Conservation (phyloP, 2,797 vertebrate genomes). For the Garrulus glandarius region DNA sequence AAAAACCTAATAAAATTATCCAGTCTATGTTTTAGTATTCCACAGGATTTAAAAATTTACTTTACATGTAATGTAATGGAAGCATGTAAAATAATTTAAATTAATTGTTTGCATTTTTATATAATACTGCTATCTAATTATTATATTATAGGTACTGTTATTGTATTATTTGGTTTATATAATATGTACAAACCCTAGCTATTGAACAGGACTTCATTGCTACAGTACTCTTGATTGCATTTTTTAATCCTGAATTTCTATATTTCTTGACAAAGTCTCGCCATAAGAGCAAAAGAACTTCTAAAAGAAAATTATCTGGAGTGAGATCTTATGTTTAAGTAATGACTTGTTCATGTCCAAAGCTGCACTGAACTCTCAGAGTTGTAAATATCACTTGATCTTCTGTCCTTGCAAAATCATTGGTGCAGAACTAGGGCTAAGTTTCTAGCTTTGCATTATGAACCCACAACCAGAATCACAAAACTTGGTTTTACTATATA, state of each 20-base stretch:
- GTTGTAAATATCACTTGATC: background rate
- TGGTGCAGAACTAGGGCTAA: background rate
- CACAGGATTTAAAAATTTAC: background rate
- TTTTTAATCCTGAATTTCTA: background rate
- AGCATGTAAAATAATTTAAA: background rate
- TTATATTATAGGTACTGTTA: background rate
- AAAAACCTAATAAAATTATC: background rate
- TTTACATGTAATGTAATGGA: background rate
- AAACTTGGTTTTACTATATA: background rate
- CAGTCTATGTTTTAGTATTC: background rate
- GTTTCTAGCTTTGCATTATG: background rate
- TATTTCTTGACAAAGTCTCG: background rate
- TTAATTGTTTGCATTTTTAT: background rate
- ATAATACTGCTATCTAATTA: background rate
- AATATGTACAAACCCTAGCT: background rate
- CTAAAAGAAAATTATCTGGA: background rate
- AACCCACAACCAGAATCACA: background rate
- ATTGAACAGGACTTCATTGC: background rate
- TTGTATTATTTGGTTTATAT: background rate
- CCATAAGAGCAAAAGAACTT: background rate
- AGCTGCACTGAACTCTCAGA: background rate
- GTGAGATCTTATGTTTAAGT: background rate
- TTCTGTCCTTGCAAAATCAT: background rate
- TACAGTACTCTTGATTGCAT: background rate
- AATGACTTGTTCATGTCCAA: background rate